Evolutionary conservation across 2,797 vertebrate species (phyloP).

Genomic region (Pipistrellus kuhlii): DNA sequence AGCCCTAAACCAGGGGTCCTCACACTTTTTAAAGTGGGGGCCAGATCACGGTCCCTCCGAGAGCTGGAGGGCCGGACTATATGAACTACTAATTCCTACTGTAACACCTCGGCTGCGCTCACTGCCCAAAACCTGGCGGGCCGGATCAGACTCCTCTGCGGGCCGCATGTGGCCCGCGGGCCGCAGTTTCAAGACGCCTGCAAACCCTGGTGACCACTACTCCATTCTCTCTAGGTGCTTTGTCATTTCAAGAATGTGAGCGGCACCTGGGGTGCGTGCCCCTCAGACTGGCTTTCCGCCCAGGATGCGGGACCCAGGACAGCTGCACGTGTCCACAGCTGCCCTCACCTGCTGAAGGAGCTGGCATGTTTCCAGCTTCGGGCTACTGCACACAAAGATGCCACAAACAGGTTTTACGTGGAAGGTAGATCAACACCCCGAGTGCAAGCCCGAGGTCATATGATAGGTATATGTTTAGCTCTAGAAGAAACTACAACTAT

Average conservation of each 20-base stretch:
- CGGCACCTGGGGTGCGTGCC: not conserved
- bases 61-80: too few species aligned
- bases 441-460: not conserved
- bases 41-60: too few species aligned
- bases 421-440: not conserved
- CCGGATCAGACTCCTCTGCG: too few species aligned
- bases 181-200: too few species aligned
- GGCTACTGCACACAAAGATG: not conserved
- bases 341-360: not conserved
- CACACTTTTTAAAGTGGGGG: too few species aligned
- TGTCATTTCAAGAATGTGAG: constrained; percentile 36
- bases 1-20: not conserved
- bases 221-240: not conserved
- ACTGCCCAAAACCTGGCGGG: too few species aligned
- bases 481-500: not conserved
- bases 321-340: not conserved
- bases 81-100: too few species aligned
- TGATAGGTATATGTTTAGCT: not conserved
- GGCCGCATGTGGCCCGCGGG: too few species aligned
- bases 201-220: not conserved
- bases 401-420: not conserved
- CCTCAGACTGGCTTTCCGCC: not conserved
- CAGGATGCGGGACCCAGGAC: not conserved
- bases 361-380: not conserved
- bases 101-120: too few species aligned